Base-by-base conservation (phyloP, 2,888 invertebrate genomes). In the Temnothorax rugatulus region DNA sequence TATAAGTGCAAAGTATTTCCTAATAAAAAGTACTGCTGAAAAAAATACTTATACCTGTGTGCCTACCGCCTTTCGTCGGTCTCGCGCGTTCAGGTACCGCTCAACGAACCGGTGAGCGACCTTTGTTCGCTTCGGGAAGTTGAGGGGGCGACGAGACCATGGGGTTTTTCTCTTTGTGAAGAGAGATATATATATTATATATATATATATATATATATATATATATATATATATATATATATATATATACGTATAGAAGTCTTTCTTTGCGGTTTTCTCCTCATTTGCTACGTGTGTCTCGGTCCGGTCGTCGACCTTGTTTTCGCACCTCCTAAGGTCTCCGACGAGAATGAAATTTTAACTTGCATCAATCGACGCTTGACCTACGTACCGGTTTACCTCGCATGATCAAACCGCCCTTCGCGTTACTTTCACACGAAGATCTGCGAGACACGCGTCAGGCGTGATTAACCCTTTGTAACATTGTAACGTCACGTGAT, bases 1-100 rank as follows among this genome's bases (percentile, higher is more conserved):
- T 93, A 92, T 93, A 93, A 95, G 94, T 94, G 95, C 94, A 94
- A 94, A 95, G 94, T 95, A 95, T 95, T 95, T 95, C 95, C 95
- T 95, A 95, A 95, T 95, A 95, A 95, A 66, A 95, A 94, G 93
- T 94, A 94, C 92, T 94, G 93, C 92, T 92, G 91, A 94, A 94
- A 94, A 91, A 47, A 47, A 47, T 4, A 11, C 15, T 9, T 63
- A 5, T 63, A n/a, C 0, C 41, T 38, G 38, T 41, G 61, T 34
- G 25, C 5, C 61, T 61, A n/a, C 15, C 41, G 8, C 15, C 15
- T 74, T 18, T 25, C 44, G 4, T 63, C 63, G 13, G 5, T 25
- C 8, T 64, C 21, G 64, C 13, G 13, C 41, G 21, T 25, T 66
- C 44, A 66, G 64, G 44, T 66, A 9, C 2, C 15, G 64, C 1